Evolutionary conservation across 2,888 invertebrate genomes (phyloP).

Genomic region (Mystacides longicornis): DNA sequence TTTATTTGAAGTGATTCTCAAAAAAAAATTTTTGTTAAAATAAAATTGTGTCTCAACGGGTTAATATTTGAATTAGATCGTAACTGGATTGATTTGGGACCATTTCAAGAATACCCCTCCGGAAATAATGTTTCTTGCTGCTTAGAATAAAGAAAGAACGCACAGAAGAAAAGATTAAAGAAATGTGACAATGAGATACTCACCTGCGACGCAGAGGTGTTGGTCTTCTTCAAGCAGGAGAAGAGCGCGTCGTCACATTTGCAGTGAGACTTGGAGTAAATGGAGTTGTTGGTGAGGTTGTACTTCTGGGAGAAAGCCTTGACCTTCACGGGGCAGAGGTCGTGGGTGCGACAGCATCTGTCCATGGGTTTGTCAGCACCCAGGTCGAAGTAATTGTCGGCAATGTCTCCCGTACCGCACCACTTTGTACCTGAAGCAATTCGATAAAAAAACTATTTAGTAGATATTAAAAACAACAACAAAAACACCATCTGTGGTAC

Average conservation of each 20-base stretch:
- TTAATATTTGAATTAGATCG: no score
- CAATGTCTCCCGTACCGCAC: conserved; percentile 89
- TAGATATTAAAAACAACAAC: no score
- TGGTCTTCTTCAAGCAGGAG: conserved; percentile 69
- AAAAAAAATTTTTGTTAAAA: no score
- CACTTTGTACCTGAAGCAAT: conserved; percentile 70
- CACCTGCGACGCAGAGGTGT: conserved; percentile 60
- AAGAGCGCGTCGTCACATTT: conserved; percentile 77
- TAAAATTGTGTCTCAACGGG: no score
- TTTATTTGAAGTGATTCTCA: no score
- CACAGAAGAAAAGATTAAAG: neutral
- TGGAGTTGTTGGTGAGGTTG: conserved; percentile 74
- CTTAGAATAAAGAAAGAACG: no score
- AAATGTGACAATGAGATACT: neutral
- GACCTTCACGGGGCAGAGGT: conserved; percentile 80
- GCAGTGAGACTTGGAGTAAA: conserved; percentile 86
- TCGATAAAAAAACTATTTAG: neutral
- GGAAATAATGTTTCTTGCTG: no score
- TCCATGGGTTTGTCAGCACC: conserved; percentile 67
- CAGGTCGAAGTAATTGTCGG: conserved; percentile 74
- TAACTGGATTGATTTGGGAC: no score
- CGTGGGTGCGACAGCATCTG: conserved; percentile 83
- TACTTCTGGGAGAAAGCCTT: conserved; percentile 64
- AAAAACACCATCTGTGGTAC: no score
- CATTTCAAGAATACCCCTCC: no score